Percentiles rank a stretch among this genome's conserved stretches.
These are phyloP conservation scores for Standfussiana lucernea DNA, from an alignment of 2,888 invertebrate genomes.

Conservation along the genomic window DNA sequence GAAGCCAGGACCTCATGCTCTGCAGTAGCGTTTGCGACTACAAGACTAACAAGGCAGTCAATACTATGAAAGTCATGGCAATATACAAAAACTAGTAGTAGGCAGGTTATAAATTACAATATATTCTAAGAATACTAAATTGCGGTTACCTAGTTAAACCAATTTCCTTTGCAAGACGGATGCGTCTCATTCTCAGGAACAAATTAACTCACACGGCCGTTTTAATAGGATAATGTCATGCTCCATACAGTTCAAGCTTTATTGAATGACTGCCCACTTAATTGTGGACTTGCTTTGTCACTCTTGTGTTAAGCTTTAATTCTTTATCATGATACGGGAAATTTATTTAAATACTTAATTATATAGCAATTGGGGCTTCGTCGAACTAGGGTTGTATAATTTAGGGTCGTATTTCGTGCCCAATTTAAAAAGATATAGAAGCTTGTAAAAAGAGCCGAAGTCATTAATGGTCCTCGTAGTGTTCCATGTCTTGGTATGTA, in stretches of 20 bases:
- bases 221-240: conserved; percentile 83
- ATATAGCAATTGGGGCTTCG: conserved; percentile 20
- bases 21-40: too few relatives aligned
- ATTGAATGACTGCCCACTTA: conserved; percentile 81
- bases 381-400: conserved; percentile 9
- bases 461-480: not conserved
- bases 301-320: conserved; percentile 47
- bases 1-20: too few relatives aligned
- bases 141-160: conserved; percentile 67
- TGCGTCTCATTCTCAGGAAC: conserved; percentile 76
- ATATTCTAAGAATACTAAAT: conserved; percentile 53
- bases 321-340: conserved; percentile 43
- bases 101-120: conserved; percentile 20
- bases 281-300: conserved; percentile 76
- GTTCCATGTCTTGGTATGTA: not conserved
- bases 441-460: not conserved
- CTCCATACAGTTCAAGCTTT: conserved; percentile 81
- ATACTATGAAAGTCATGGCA: too few relatives aligned
- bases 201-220: conserved; percentile 78
- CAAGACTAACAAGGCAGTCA: too few relatives aligned
- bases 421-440: not conserved
- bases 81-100: not conserved
- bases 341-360: conserved; percentile 57
- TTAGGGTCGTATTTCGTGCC: not conserved
- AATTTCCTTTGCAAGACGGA: conserved; percentile 75